phyloP scores from a whole-genome alignment of 2,888 invertebrate genomes.

The Cylloceria caligata region DNA sequence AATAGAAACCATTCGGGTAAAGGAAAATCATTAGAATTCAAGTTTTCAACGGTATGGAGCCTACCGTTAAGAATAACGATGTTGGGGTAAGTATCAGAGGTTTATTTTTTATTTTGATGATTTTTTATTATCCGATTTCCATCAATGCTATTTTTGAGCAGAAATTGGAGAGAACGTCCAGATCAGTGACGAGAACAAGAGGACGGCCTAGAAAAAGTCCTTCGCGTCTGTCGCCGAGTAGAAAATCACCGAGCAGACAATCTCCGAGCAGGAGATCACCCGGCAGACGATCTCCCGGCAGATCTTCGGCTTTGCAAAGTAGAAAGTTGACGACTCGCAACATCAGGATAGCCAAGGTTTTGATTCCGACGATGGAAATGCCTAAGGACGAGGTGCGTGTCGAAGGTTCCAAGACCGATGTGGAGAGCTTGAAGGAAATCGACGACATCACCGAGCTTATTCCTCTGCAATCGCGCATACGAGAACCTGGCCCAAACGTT shows the following conservation, averaged over 20 bases:
- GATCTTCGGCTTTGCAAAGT: slow-evolving; percentile 53
- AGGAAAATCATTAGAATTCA: slow-evolving; percentile 74
- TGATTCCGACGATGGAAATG: slow-evolving; percentile 75
- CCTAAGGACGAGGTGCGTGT: slow-evolving; percentile 68
- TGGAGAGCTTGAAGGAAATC: slow-evolving; percentile 58
- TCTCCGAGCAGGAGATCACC: slow-evolving; percentile 66
- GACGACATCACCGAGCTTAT: slow-evolving; percentile 71
- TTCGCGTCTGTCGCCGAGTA: slow-evolving; percentile 73
- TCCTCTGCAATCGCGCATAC: slow-evolving; percentile 76
- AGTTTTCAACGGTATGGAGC: slow-evolving; percentile 76
- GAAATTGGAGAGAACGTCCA: slow-evolving; percentile 76
- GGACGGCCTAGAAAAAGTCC: slow-evolving; percentile 75
- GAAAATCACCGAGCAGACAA: slow-evolving; percentile 72
- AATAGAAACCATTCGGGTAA: slow-evolving; percentile 73
- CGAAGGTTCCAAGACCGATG: slow-evolving; percentile 54
- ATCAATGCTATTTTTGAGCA: slow-evolving; percentile 29
- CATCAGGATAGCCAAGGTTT: slow-evolving; percentile 75
- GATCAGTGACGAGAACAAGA: slow-evolving; percentile 74
- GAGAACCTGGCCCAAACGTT: slow-evolving; percentile 70
- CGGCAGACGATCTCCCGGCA: slow-evolving; percentile 55
- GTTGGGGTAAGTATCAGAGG: slow-evolving; percentile 73
- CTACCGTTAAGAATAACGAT: slow-evolving; percentile 73
- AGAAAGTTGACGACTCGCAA: slow-evolving; percentile 72
- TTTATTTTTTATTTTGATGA: background rate
- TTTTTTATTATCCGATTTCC: background rate